Conservation (phyloP, 2,113 vertebrate genomes). For the Rhea pennata region DNA sequence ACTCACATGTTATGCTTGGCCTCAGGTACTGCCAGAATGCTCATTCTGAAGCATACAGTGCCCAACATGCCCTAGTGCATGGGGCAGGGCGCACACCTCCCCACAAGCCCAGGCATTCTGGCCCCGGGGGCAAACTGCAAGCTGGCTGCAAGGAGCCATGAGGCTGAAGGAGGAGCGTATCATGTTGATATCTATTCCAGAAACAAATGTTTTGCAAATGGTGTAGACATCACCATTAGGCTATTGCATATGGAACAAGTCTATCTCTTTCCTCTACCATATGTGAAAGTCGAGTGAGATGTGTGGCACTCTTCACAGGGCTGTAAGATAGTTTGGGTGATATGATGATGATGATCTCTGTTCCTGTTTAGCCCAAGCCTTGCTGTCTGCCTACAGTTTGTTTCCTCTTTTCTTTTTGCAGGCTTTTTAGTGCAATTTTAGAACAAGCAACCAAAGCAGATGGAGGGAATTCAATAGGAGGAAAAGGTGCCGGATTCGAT, state of each 20-base stretch:
- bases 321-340: conserved; percentile 17
- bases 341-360: conserved; percentile 2
- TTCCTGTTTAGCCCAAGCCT: conserved; percentile 31
- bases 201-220: neutral
- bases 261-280: conserved; percentile 33
- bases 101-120: fast-evolving
- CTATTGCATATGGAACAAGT: conserved; percentile 36
- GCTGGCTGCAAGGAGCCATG: neutral
- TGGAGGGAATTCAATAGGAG: conserved; percentile 91
- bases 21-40: neutral
- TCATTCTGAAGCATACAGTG: neutral
- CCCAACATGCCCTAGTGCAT: fast-evolving
- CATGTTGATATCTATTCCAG: neutral
- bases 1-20: fast-evolving
- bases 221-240: conserved; percentile 5
- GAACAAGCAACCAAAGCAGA: conserved; percentile 98
- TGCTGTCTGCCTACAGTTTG: conserved; percentile 40
- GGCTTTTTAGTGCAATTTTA: conserved; percentile 99
- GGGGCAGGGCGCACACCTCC: neutral
- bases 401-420: conserved; percentile 73
- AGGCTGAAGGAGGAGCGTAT: neutral
- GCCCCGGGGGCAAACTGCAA: neutral
- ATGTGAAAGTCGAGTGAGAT: neutral
- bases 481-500: conserved; percentile 96
- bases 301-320: conserved; percentile 27